Conservation (phyloP, 1,140 invertebrate species). For the Monomorium pharaonis region DNA sequence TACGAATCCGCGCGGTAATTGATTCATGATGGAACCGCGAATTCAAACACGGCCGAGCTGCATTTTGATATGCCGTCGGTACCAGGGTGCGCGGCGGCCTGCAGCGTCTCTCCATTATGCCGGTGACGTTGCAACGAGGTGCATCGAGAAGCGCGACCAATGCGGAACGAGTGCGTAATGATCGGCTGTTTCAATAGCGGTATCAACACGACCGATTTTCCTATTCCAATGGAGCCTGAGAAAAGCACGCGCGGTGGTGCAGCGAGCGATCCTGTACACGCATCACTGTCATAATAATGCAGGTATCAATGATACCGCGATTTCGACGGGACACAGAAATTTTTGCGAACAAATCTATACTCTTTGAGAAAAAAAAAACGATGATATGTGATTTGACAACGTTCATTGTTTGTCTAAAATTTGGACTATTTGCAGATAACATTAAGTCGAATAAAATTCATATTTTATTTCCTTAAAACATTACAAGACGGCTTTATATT, state of each 20-base stretch:
- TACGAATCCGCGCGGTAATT: slow-evolving; percentile 81
- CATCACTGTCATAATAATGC: slow-evolving; percentile 20
- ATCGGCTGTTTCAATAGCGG: slow-evolving; percentile 67
- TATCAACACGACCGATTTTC: slow-evolving; percentile 59
- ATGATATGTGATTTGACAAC: background rate
- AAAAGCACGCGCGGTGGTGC: slow-evolving; percentile 48
- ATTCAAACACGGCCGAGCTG: slow-evolving; percentile 78
- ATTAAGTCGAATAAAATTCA: background rate
- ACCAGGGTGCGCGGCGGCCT: slow-evolving; percentile 60
- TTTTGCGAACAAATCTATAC: background rate
- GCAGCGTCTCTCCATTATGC: slow-evolving; percentile 70
- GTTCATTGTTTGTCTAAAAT: background rate
- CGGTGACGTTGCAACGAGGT: slow-evolving; percentile 65
- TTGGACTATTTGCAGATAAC: background rate
- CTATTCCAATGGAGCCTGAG: slow-evolving; percentile 54
- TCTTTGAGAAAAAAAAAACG: too few species aligned
- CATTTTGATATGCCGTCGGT: slow-evolving; percentile 76
- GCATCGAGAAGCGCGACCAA: slow-evolving; percentile 61
- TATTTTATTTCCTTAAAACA: background rate
- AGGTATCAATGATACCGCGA: background rate
- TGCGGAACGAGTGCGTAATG: slow-evolving; percentile 61
- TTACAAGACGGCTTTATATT: background rate
- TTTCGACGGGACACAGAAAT: background rate
- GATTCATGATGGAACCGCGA: slow-evolving; percentile 82
- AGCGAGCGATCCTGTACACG: background rate